A percentile compares a stretch with the other conserved stretches of the same genome.
phyloP scores from a whole-genome alignment of 2,888 invertebrate species.

The Xylota segnis region DNA sequence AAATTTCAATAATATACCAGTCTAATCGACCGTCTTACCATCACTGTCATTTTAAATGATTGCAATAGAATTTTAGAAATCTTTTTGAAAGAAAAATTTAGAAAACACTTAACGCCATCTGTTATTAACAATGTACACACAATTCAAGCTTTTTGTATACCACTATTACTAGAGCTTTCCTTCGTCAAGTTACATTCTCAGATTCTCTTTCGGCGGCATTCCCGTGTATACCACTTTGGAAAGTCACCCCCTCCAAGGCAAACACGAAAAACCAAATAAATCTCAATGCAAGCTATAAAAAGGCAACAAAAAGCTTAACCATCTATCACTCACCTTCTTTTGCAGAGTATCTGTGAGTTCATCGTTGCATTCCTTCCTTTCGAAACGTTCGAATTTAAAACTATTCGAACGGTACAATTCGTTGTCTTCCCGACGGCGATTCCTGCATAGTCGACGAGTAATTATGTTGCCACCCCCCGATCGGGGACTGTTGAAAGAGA shows the following conservation, averaged over 20 bases:
- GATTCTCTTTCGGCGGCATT: conserved; percentile 1
- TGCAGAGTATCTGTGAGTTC: conserved; percentile 86
- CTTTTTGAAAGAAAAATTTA: not conserved
- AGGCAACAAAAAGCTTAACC: conserved; percentile 33
- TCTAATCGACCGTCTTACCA: too few species aligned
- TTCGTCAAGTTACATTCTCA: conserved; percentile 54
- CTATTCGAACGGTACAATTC: conserved; percentile 94
- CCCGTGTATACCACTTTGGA: conserved; percentile 16
- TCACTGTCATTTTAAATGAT: too few species aligned
- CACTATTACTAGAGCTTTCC: not conserved
- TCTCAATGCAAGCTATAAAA: not conserved
- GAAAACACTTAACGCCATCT: conserved; percentile 37
- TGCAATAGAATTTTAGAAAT: too few species aligned
- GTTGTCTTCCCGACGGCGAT: conserved; percentile 90
- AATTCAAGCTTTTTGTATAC: conserved; percentile 23
- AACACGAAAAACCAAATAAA: not conserved
- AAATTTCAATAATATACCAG: too few species aligned
- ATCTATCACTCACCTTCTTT: conserved; percentile 88
- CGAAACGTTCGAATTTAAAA: conserved; percentile 94
- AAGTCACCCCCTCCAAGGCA: not conserved
- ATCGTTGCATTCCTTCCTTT: conserved; percentile 89
- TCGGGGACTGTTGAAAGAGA: conserved; percentile 80
- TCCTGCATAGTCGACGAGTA: conserved; percentile 90
- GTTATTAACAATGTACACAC: not conserved
- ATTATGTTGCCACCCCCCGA: conserved; percentile 85